phyloP scores from a whole-genome alignment of 37 sponge, comb jelly and placozoan genomes.

The Beroe ovata region DNA sequence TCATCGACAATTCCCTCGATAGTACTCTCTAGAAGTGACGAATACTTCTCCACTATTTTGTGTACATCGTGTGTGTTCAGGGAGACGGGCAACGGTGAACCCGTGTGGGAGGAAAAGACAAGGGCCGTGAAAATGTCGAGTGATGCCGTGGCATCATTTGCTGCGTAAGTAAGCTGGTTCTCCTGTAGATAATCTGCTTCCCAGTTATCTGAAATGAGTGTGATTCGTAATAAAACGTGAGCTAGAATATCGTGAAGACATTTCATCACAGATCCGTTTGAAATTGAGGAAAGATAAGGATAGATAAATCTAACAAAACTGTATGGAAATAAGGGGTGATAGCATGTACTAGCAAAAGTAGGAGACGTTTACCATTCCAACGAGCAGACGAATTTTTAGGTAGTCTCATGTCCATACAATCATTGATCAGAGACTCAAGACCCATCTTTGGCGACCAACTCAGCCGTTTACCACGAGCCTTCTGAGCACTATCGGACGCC shows the following conservation, averaged over 20 bases:
- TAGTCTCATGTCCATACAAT: conserved; percentile 22
- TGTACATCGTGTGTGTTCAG: background rate
- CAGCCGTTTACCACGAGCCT: background rate
- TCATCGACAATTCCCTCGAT: background rate
- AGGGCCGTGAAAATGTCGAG: conserved; percentile 37
- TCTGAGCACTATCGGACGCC: conserved; percentile 31
- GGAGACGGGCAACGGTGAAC: background rate
- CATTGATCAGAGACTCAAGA: conserved; percentile 23
- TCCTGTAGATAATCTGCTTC: background rate
- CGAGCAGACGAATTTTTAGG: conserved; percentile 40
- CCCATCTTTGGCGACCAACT: conserved; percentile 63
- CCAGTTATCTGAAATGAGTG: conserved; percentile 31
- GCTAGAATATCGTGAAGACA: too few relatives aligned
- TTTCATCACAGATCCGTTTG: too few relatives aligned
- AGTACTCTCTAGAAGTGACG: background rate
- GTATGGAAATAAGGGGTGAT: too few relatives aligned
- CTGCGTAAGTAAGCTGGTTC: conserved; percentile 20
- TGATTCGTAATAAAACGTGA: too few relatives aligned
- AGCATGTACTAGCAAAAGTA: too few relatives aligned
- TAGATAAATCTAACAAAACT: too few relatives aligned
- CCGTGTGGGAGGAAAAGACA: background rate
- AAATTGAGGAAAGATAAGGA: too few relatives aligned
- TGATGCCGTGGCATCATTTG: conserved; percentile 41
- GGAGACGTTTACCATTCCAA: too few relatives aligned
- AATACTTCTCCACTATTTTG: background rate